A percentile compares a stretch with the other conserved stretches of the same genome.
Evolutionary conservation across 2,113 vertebrate genomes (phyloP).

Genomic region (Hippoglossus stenolepis): DNA sequence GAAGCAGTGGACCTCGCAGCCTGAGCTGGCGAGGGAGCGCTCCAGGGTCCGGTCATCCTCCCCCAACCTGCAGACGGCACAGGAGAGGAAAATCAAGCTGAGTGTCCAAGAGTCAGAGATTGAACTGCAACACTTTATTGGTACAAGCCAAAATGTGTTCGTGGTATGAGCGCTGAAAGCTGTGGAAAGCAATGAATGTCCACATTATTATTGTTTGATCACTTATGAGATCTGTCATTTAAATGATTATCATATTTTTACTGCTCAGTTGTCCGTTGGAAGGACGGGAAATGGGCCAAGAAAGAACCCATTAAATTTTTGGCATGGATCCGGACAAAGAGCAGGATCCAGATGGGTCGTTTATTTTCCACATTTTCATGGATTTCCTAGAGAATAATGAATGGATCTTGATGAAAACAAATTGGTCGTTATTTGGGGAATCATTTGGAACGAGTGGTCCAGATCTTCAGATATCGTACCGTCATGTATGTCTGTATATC

Average conservation of each 20-base stretch:
- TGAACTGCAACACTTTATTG: neutral
- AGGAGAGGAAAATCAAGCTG: neutral
- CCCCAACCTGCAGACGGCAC: slow-evolving; percentile 83
- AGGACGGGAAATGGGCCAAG: too few species aligned
- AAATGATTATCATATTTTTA: neutral
- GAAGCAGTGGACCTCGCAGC: slow-evolving; percentile 94
- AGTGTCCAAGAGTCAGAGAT: neutral
- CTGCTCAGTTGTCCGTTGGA: neutral
- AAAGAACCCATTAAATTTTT: too few species aligned
- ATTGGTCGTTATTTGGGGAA: too few species aligned
- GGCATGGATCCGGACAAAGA: neutral
- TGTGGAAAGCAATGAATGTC: neutral
- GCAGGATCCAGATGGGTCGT: neutral
- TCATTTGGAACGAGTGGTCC: too few species aligned
- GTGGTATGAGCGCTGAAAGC: neutral
- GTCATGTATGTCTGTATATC: too few species aligned
- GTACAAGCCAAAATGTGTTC: neutral
- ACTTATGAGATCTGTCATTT: too few species aligned
- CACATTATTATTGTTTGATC: too few species aligned
- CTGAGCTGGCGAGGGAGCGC: slow-evolving; percentile 81
- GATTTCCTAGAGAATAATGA: neutral
- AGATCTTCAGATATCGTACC: too few species aligned
- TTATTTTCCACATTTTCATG: neutral
- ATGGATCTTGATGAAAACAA: too few species aligned
- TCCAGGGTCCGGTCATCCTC: slow-evolving; percentile 86